A percentile compares a stretch with the other conserved stretches of the same genome.
Conservation (phyloP, 2,888 invertebrate genomes). For the Atherix ibis region DNA sequence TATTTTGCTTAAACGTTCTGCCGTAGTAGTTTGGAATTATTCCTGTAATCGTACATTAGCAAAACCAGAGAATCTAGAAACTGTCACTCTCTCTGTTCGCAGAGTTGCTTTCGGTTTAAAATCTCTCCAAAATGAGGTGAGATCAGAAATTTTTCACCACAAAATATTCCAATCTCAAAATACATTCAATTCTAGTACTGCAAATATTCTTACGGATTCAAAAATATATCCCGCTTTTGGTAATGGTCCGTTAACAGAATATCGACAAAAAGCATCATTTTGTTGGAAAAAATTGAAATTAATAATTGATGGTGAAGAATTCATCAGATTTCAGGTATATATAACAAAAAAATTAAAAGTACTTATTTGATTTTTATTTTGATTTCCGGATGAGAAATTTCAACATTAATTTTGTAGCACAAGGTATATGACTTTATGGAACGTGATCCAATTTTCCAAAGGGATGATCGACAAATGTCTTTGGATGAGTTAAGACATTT, state of each 20-base stretch:
- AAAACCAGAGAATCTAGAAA: no score
- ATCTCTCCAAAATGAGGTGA: no score
- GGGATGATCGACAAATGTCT: constrained; percentile 33
- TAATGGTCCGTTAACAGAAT: constrained; percentile 44
- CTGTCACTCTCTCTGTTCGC: no score
- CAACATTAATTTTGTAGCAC: constrained; percentile 34
- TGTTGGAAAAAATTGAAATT: constrained; percentile 48
- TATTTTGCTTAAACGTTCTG: no score
- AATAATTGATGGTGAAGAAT: constrained; percentile 37
- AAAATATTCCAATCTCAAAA: no score
- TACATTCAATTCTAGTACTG: no score
- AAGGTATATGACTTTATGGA: constrained; percentile 41
- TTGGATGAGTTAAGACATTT: constrained; percentile 42
- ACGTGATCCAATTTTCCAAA: constrained; percentile 41
- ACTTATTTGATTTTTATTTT: constrained; percentile 3
- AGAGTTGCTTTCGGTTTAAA: no score
- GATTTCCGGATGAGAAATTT: constrained; percentile 2
- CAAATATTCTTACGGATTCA: no score
- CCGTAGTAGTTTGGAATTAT: no score
- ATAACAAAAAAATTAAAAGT: no score
- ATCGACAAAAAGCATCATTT: constrained; percentile 47
- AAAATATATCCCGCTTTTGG: constrained; percentile 45
- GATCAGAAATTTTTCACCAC: no score
- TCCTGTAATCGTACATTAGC: no score
- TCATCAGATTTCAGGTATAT: constrained; percentile 36